Evolutionary conservation across 1,140 invertebrate genomes (phyloP).

Genomic region (Nymphalis io): DNA sequence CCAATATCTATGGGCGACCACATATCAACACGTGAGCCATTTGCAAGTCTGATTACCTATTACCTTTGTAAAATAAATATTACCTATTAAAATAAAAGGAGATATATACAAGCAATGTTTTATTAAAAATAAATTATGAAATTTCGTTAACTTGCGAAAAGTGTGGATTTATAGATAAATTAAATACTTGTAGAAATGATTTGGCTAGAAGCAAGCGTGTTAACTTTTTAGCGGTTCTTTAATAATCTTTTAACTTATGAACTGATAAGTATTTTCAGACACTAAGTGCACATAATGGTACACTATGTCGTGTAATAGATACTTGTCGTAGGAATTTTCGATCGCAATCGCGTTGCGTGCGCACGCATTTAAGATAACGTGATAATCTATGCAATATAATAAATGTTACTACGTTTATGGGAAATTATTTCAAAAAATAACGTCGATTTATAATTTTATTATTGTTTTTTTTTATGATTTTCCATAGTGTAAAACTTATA

Average conservation of each 20-base stretch:
- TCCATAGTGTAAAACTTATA: no score
- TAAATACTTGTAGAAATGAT: not conserved
- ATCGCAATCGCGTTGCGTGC: conserved; percentile 32
- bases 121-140: no score
- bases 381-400: conserved; percentile 17
- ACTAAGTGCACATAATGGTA: conserved; percentile 25
- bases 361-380: conserved; percentile 35
- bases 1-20: no score
- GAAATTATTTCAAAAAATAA: not conserved
- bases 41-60: no score
- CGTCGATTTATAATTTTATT: no score
- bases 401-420: not conserved
- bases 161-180: no score
- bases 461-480: no score
- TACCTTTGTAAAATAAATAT: no score
- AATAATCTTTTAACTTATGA: conserved; percentile 7
- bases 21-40: no score
- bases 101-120: no score
- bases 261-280: conserved; percentile 27
- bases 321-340: conserved; percentile 31
- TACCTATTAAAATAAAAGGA: no score
- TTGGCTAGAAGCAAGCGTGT: not conserved
- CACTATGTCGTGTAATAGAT: conserved; percentile 32
- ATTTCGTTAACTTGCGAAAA: no score
- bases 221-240: not conserved